Base-by-base conservation (phyloP, 1,140 invertebrate genomes). In the Lethrus apterus region DNA sequence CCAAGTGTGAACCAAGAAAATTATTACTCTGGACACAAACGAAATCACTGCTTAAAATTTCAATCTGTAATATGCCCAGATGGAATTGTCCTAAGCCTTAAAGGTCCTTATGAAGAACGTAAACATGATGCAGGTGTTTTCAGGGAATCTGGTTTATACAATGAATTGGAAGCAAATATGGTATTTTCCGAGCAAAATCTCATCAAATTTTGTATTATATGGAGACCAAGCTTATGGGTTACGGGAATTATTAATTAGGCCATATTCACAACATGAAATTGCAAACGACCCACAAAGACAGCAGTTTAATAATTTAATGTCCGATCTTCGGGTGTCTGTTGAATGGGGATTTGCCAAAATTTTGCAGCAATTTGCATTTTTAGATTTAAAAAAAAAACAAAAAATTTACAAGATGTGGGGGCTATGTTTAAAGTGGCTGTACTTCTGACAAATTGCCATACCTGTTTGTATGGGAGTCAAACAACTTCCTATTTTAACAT, bases 291-390 rank as follows among this genome's bases (percentile, higher is more conserved):
- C 44, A 14, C 36, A 44, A 30, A n/a, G n/a, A n/a, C n/a, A n/a
- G n/a, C 4, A 40, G n/a, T 52, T 57, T 33, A 55, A 55, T 30
- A 18, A 8, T 11, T 19, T 14, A 9, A 50, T 55, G 50, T 50
- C 20, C 8, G 14, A 1, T 19, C 3, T 55, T 9, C 36, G 50
- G 32, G 7, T 31, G 18, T 19, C 49, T 23, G 55, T 55, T 9
- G 55, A 57, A 36, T 57, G 55, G 52, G 52, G 52, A 18, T 55
- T 55, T 34, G 21, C 30, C 26, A 52, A 55, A 54, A 18, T 57
- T 11, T 18, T 46, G 5, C 1, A 10, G 8, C 8, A 49, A 44
- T 52, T 52, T 50, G 49, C 50, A 4, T 56, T 54, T 38, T 31
- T 56, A 31, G 51, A 54, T 42, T 56, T 47, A n/a, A 54, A 51